A percentile compares a stretch with the other conserved stretches of the same genome.
Evolutionary conservation across 2,888 invertebrate genomes (phyloP).

Genomic region (Spialia ferax): DNA sequence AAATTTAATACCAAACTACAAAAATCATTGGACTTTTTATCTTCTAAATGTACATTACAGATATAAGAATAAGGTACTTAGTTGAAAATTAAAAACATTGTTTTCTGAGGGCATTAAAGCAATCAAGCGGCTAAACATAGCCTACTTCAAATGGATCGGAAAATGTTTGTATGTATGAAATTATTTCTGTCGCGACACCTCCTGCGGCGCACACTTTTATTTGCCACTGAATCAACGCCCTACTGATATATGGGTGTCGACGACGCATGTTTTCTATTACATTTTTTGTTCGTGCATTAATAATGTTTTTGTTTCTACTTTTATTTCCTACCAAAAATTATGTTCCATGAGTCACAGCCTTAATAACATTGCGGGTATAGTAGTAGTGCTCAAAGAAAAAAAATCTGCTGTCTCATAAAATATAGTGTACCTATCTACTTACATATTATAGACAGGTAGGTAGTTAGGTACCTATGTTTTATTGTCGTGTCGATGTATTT

Average conservation of each 20-base stretch:
- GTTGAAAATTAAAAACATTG: slow-evolving; percentile 47
- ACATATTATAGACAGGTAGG: no score
- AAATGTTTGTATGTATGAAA: slow-evolving; percentile 71
- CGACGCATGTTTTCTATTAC: slow-evolving; percentile 69
- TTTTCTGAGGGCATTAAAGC: slow-evolving; percentile 55
- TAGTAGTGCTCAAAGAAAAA: no score
- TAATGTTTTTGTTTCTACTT: slow-evolving; percentile 42
- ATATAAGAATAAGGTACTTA: neutral
- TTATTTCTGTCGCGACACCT: slow-evolving; percentile 74
- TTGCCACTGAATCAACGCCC: slow-evolving; percentile 75
- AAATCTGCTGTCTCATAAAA: no score
- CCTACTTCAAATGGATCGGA: slow-evolving; percentile 70
- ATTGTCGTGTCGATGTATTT: slow-evolving; percentile 18
- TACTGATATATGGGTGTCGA: slow-evolving; percentile 67
- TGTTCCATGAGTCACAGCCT: slow-evolving; percentile 26
- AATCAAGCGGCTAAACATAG: slow-evolving; percentile 55
- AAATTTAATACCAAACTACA: no score
- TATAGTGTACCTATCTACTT: neutral
- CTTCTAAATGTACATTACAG: neutral
- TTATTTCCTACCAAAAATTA: slow-evolving; percentile 26
- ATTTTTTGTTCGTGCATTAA: slow-evolving; percentile 56
- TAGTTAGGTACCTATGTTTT: slow-evolving; percentile 3
- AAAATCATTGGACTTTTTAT: neutral
- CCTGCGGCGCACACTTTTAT: slow-evolving; percentile 70
- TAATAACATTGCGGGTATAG: slow-evolving; percentile 5